Percentiles rank a stretch among this genome's conserved stretches.
Evolutionary conservation across 2,113 vertebrate genomes (phyloP).

Genomic region (Anolis sagrei): DNA sequence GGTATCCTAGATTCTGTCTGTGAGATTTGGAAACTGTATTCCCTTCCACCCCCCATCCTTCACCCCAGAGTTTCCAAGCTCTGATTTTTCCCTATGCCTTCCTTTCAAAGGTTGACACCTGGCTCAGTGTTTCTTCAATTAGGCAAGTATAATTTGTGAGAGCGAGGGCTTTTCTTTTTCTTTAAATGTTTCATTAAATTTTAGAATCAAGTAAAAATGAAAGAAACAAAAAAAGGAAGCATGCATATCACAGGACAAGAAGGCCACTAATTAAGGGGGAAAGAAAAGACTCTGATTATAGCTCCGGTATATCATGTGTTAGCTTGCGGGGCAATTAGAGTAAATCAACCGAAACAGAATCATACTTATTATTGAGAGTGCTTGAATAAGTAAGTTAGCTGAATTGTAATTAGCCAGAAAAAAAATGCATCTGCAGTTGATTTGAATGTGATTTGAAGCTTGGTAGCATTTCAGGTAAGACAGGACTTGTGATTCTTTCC

Average conservation of each 20-base stretch:
- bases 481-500: neutral
- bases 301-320: neutral
- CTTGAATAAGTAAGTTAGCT: neutral
- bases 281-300: neutral
- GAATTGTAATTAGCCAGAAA: neutral
- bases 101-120: neutral
- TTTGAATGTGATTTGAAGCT: neutral
- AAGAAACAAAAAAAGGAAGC: neutral
- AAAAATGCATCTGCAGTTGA: neutral
- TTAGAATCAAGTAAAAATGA: neutral
- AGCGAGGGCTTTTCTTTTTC: neutral
- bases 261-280: neutral
- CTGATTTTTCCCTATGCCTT: neutral
- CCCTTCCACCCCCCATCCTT: no score
- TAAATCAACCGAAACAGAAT: neutral
- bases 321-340: neutral
- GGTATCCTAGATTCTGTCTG: no score
- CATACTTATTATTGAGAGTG: neutral
- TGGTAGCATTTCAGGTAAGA: neutral
- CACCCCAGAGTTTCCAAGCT: neutral
- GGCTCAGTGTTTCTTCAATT: neutral
- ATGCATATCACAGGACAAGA: neutral
- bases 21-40: no score
- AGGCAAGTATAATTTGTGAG: neutral
- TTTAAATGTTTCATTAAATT: neutral